Base-by-base conservation (phyloP, 2,113 vertebrate species). In the Salminus brasiliensis region DNA sequence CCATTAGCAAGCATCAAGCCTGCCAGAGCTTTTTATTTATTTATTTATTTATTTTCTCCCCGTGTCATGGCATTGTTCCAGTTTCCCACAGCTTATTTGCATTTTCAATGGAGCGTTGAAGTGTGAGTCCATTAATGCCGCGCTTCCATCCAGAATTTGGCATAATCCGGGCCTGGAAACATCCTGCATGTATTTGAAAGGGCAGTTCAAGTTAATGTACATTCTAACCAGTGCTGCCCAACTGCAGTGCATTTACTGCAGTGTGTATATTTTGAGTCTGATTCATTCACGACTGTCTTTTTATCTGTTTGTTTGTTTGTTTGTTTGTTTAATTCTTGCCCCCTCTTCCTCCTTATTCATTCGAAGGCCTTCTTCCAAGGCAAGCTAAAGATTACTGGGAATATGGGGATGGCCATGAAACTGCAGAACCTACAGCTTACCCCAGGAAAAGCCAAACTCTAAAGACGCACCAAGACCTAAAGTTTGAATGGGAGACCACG, bases 331-430 rank as follows among this genome's bases (percentile, higher is more conserved):
- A 0, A 18, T 29, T 25, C 21, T 12, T 9, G 2, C 32, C 5
- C 10, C 39, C 62, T 30, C 34, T 62, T 57, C 13, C 21, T 27
- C 21, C 23, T 30, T 67, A 36, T 45, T 29, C 73, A 10, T 45
- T 60, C 23, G 47, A 84, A 94, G 97, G 98, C 96, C 2, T 99
- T 96, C 89, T 95, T 97, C 86, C 95, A 97, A 91, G 96, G 97
- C 18, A 97, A 96, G 87, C 85, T 99, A 91, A 99, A 98, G 93
- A 86, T 99, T 75, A 78, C 92, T 78, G 97, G 97, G 55, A 98
- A 96, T 90, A 96, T 97, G 96, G 95, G 92, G 59, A 88, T 98
- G 92, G 97, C 96, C 62, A 95, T 98, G 97, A 99, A 98, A 88
- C 93, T 98, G 81, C 95, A 97, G 86, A 97, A 71, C 77, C 93